Evolutionary conservation across 2,888 invertebrate species (phyloP).

Genomic region (Oscheius sp.): DNA sequence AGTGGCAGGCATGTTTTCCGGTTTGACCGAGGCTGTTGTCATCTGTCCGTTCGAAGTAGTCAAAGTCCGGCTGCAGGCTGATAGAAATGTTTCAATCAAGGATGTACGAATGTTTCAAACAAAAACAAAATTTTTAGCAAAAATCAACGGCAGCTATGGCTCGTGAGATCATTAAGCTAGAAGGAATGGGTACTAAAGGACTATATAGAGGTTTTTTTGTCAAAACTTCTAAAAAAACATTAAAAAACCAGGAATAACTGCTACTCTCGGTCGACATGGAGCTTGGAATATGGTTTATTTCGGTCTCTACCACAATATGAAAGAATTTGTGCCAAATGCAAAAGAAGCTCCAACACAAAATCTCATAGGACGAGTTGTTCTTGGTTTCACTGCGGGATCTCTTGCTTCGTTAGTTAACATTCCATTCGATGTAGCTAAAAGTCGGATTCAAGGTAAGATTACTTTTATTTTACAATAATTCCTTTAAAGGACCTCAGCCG

Average conservation of each 20-base stretch:
- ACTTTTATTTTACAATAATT: too few species aligned
- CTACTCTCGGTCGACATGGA: slow-evolving; percentile 88
- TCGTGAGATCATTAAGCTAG: slow-evolving; percentile 80
- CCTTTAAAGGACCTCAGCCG: slow-evolving; percentile 64
- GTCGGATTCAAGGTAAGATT: slow-evolving; percentile 85
- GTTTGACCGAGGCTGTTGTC: slow-evolving; percentile 87
- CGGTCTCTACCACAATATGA: slow-evolving; percentile 91
- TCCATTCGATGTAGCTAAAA: slow-evolving; percentile 95
- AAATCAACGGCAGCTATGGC: slow-evolving; percentile 83
- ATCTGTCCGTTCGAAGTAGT: slow-evolving; percentile 95
- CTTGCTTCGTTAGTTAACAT: slow-evolving; percentile 88
- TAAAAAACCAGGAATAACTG: slow-evolving; percentile 78
- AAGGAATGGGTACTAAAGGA: slow-evolving; percentile 79
- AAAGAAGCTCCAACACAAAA: slow-evolving; percentile 69
- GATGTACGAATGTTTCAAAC: slow-evolving; percentile 8
- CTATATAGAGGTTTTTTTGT: slow-evolving; percentile 44
- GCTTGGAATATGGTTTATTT: slow-evolving; percentile 93
- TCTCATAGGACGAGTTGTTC: slow-evolving; percentile 74
- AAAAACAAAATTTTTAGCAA: slow-evolving; percentile 68
- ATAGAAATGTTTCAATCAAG: slow-evolving; percentile 46
- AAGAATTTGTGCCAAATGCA: slow-evolving; percentile 75
- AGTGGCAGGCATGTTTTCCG: slow-evolving; percentile 84
- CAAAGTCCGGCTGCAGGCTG: slow-evolving; percentile 77
- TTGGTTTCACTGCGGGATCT: slow-evolving; percentile 88
- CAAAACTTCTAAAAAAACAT: background rate